Evolutionary conservation across 2,113 vertebrate genomes (phyloP).

Genomic region (Gnathochromis pfefferi): DNA sequence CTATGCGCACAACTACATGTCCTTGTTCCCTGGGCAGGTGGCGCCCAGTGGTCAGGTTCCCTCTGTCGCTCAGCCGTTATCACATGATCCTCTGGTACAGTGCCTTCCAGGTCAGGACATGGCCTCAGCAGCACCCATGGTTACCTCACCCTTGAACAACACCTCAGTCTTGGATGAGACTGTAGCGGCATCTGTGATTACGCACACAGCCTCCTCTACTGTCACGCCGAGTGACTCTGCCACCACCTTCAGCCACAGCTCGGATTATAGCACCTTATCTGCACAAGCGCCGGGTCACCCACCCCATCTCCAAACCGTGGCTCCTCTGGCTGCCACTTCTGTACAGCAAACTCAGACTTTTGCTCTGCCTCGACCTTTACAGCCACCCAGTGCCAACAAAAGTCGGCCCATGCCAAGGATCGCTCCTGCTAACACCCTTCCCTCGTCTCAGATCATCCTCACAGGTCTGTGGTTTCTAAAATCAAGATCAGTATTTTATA

Average conservation of each 20-base stretch:
- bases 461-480: slow-evolving; percentile 54
- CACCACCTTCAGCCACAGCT: slow-evolving; percentile 79
- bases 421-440: slow-evolving; percentile 75
- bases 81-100: slow-evolving; percentile 28
- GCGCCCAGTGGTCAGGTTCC: not conserved
- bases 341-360: slow-evolving; percentile 71
- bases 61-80: slow-evolving; percentile 1
- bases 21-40: slow-evolving; percentile 51
- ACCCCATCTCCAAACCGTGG: slow-evolving; percentile 51
- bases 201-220: slow-evolving; percentile 79
- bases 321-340: slow-evolving; percentile 45
- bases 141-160: slow-evolving; percentile 5
- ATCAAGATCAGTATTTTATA: not conserved
- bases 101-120: slow-evolving; percentile 42
- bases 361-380: slow-evolving; percentile 74
- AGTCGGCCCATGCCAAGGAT: slow-evolving; percentile 79
- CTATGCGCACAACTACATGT: slow-evolving; percentile 58
- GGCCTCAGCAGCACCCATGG: slow-evolving; percentile 13
- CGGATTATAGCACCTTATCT: slow-evolving; percentile 64
- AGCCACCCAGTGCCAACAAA: slow-evolving; percentile 66
- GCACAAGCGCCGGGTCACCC: slow-evolving; percentile 47
- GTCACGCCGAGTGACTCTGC: slow-evolving; percentile 67
- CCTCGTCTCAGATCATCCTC: slow-evolving; percentile 65
- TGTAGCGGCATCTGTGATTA: slow-evolving; percentile 66
- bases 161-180: slow-evolving; percentile 43